Base-by-base conservation (phyloP, 2,888 invertebrate species). In the Xestia c-nigrum region DNA sequence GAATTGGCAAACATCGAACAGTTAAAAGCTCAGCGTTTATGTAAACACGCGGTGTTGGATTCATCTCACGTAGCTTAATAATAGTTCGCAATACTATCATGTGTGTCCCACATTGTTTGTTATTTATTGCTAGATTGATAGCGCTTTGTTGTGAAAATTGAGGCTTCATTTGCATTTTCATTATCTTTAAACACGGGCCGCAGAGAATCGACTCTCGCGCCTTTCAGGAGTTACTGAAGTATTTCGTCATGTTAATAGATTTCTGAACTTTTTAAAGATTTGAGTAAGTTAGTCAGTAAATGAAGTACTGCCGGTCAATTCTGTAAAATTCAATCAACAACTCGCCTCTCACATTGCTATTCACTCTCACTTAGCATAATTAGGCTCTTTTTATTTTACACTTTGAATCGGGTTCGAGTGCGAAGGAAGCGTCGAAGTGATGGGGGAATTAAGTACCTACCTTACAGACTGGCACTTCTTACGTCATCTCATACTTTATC, bases 1-100 rank as follows among this genome's bases (percentile, higher is more conserved):
- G 78, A 68, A 80, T 87, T 83, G 79, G 85, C 80, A 81, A 86
- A 85, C 69, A 67, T 63, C 50, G 66, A 85, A 76, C 73, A 16
- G 77, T 74, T 69, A 83, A 84, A 87, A 86, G 73, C 80, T 84
- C 66, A 14, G 14, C 59, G 55, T 87, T 85, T 85, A 84, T 84
- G 82, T 87, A 83, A 87, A 87, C 77, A 77, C n/a, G 77, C 69
- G n/a, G 10, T 61, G 55, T 71, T 43, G 68, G 72, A 69, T 70
- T 61, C 81, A 77, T 85, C 81, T 87, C 86, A 87, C 84, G 87
- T 85, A 43, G 78, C 64, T 75, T 78, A 67, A 81, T 76, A 74
- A 79, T 82, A 43, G 81, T 72, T 73, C 31, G 80, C 76, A 82
- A 82, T 86, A 67, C 74, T 64, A 63, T 81, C 67, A 71, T 43